Base-by-base conservation (phyloP, 2,888 invertebrate species). In the Pachycephus smyrnensis region DNA sequence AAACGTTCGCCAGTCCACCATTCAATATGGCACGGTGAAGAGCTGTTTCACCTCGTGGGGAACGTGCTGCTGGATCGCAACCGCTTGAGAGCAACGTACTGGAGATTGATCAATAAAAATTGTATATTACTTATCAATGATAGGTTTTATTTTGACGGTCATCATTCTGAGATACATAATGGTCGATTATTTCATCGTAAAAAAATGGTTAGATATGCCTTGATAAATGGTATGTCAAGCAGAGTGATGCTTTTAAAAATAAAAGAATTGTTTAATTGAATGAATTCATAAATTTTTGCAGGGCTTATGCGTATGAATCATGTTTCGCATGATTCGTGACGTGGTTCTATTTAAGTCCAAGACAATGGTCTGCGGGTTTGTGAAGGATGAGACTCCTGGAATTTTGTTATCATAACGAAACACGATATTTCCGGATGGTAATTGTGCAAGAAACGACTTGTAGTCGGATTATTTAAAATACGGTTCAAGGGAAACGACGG, bases 41-140 rank as follows among this genome's bases (percentile, higher is more conserved):
- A 1, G 91, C 91, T 11, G 90, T 91, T 82, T 91, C 91, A 4
- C 91, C 91, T 33, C 90, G 86, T 6, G 90, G 88, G 23, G 90
- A 90, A 79, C 90, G 87, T 30, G 87, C 87, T 77, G 89, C 88
- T 80, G 90, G 88, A 80, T 91, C 88, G 78, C 90, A 90, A 69
- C 90, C 90, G 75, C 86, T 88, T 73, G 87, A 85, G 75, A 90
- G 84, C 36, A 88, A 80, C 11, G 83, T 77, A 55, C 89, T 88
- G 78, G n/a, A 80, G 77, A 71, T 33, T 33, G 31, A 55, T 55
- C 55, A 55, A 55, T 23, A 55, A 55, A 55, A 55, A 55, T 55
- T 9, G 23, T 55, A 23, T 55, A 55, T 55, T 55, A 55, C 23
- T 23, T 55, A 55, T 55, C 55, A 23, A 9, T 23, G 55, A 23